Evolutionary conservation across 2,113 vertebrate genomes (phyloP), one percentile per base, ranked within the genome.

Genomic region (Phalacrocorax brasilianus): DNA sequence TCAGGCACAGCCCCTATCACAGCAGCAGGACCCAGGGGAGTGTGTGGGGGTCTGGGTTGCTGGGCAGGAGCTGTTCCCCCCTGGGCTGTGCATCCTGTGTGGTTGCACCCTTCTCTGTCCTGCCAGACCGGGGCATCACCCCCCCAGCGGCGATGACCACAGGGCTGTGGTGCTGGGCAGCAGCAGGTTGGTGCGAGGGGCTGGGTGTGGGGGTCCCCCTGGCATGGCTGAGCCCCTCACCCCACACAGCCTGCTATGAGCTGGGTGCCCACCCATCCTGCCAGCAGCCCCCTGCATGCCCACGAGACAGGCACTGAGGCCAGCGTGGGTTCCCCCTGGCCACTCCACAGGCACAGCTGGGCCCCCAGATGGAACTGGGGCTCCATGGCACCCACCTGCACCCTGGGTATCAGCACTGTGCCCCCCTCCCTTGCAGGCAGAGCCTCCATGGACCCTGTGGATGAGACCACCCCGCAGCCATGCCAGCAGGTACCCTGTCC

Each of bases 371-470:
- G 20, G 12, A 20, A 35, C 12, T 11, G 21, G 44, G 58, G n/a
- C 40, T n/a, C 42, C 0, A 3, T 30, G 45, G 17, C 62, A 53
- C 30, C 14, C 47, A 40, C 27, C 33, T 40, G 75, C 56, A 20
- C 35, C 28, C 45, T 0, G 5, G 23, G 45, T 15, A 16, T 53
- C 61, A 53, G 18, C 2, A 3, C 49, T 22, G 61, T 42, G 24
- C 11, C 18, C 76, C 45, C 9, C 21, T 6, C 5, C 26, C 9
- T 40, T 42, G 26, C 40, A 67, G 76, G 23, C 49, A 28, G 38
- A 53, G 24, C 24, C 15, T 5, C 40, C 26, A 6, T 3, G 50
- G 40, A 55, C 40, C 40, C 32, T 0, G 1, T 1, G 9, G 77
- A 35, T 1, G 33, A 35, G 28, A 27, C 27, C 59, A 62, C 82